phyloP scores from a whole-genome alignment of 2,888 invertebrate species.

The Tetanocera ferruginea region DNA sequence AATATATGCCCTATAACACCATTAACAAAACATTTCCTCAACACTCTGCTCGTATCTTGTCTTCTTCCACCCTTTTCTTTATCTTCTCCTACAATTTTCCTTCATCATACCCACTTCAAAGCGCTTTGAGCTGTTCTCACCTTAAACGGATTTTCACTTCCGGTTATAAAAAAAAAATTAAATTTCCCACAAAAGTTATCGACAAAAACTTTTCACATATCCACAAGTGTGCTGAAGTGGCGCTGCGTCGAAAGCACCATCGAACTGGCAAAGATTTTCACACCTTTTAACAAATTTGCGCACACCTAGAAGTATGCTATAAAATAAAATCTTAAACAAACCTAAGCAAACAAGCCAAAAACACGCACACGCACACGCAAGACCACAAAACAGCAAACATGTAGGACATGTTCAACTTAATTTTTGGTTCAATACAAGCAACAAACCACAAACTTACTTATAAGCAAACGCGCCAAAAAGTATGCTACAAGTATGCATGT shows the following conservation, averaged over 20 bases:
- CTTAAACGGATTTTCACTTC: no score
- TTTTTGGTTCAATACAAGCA: constrained; percentile 68
- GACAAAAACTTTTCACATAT: no score
- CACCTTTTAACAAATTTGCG: constrained; percentile 63
- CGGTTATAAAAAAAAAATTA: no score
- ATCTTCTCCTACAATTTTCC: no score
- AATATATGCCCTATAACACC: no score
- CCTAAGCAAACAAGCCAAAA: constrained; percentile 59
- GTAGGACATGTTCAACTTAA: constrained; percentile 65
- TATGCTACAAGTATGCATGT: constrained; percentile 47
- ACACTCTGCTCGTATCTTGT: no score
- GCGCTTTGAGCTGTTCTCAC: constrained; percentile 22
- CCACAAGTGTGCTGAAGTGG: no score
- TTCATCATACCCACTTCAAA: no score
- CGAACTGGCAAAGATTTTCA: constrained; percentile 65
- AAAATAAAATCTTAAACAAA: constrained; percentile 64
- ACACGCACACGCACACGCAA: constrained; percentile 28
- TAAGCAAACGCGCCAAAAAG: constrained; percentile 49
- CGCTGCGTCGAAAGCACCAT: background rate
- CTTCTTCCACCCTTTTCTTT: no score
- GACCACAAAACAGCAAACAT: constrained; percentile 36
- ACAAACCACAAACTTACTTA: constrained; percentile 56
- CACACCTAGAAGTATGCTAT: constrained; percentile 58
- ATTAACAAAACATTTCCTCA: no score
- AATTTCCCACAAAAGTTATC: no score